Evolutionary conservation across 1,140 invertebrate species (phyloP), one percentile per base, ranked within the genome.

Genomic region (Mycetomoellerius zeteki): DNA sequence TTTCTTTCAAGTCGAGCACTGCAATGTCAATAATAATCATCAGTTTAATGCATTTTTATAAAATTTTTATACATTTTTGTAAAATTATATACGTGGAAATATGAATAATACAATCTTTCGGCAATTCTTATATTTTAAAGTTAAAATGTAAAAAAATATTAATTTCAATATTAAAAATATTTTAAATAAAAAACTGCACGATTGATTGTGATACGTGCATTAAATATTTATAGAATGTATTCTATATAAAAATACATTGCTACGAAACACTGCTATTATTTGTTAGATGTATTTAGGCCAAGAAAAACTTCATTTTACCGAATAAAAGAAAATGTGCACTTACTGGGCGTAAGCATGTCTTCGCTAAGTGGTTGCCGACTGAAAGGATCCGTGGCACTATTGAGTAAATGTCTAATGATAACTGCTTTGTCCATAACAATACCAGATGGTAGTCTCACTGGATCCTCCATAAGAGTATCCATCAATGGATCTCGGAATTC

Each of bases 381-480:
- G 95, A 99, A 99, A 3, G 99, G 99, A 96, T 99, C 99, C 1
- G 98, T 99, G 89, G 97, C 97, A 90, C 98, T 99, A 94, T 99
- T 99, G 67, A 99, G 96, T 92, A 99, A 96, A 96, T 99, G 99
- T 80, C 98, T 96, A 88, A 98, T 96, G 73, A 99, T 99, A 86
- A 99, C 98, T 37, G 98, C 97, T 67, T 99, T 96, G 95, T 99
- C 99, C 98, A 99, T 99, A 3, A 99, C 96, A 91, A 98, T 98
- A 81, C 99, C 99, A 80, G 98, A 98, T 12, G 99, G 99, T 85
- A 99, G 95, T 82, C 97, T 96, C 0, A 99, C 99, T 3, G 99
- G 99, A 94, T 99, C 99, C 1, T 97, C 97, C 99, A 99, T 99
- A 24, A 99, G 94, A 0, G 99, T 99, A 93, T 99, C 98, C 99